A percentile compares a stretch with the other conserved stretches of the same genome.
These are phyloP conservation scores for Aleiodes alternator DNA, from an alignment of 2,888 invertebrate species.

Conservation along the genomic window DNA sequence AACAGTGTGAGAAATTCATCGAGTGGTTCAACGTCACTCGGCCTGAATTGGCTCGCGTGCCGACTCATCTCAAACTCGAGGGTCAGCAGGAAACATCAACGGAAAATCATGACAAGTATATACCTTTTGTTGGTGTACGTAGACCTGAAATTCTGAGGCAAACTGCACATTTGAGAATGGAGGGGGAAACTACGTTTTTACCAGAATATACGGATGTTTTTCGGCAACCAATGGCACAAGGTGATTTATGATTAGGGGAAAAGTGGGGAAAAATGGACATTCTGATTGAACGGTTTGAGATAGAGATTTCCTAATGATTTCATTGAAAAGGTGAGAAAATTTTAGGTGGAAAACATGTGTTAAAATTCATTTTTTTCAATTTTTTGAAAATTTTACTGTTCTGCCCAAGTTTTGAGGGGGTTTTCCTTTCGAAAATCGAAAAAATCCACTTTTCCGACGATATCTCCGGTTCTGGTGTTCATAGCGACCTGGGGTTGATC, in stretches of 20 bases:
- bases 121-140: slow-evolving; percentile 73
- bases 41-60: slow-evolving; percentile 73
- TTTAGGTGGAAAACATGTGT: too few species aligned
- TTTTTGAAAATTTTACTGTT: too few species aligned
- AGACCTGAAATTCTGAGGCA: slow-evolving; percentile 73
- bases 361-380: too few species aligned
- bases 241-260: slow-evolving; percentile 52
- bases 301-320: too few species aligned
- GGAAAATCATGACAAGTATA: slow-evolving; percentile 75
- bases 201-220: slow-evolving; percentile 76
- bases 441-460: too few species aligned
- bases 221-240: slow-evolving; percentile 60
- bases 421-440: too few species aligned
- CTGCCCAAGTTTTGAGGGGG: too few species aligned
- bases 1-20: slow-evolving; percentile 75
- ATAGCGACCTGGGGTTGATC: too few species aligned
- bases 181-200: slow-evolving; percentile 75
- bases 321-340: too few species aligned
- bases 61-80: slow-evolving; percentile 76
- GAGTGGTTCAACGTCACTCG: slow-evolving; percentile 71
- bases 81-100: slow-evolving; percentile 76
- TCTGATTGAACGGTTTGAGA: too few species aligned
- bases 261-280: too few species aligned
- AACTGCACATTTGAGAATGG: slow-evolving; percentile 76
- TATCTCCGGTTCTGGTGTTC: too few species aligned